These are phyloP conservation scores for Drosophila jambulina DNA, from an alignment of 1,140 invertebrate genomes.

Conservation along the genomic window DNA sequence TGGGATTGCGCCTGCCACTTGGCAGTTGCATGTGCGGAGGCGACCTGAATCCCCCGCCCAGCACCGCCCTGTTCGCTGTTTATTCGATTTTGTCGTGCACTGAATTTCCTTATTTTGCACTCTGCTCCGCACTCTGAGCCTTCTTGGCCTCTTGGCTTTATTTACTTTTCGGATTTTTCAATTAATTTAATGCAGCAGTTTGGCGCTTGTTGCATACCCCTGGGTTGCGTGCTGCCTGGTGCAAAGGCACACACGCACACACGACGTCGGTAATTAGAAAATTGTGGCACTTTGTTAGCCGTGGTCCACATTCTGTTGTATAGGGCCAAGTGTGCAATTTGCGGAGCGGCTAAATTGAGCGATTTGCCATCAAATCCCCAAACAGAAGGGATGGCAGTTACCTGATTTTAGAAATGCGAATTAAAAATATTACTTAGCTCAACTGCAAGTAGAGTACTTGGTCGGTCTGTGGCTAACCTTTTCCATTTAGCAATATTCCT, in stretches of 20 bases:
- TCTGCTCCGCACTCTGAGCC: conserved; percentile 14
- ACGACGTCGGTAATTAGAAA: conserved; percentile 71
- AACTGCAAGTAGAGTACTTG: not conserved
- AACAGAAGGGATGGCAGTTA: not conserved
- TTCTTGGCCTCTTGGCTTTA: conserved; percentile 26
- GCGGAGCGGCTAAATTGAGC: conserved; percentile 65
- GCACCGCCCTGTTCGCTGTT: conserved; percentile 46
- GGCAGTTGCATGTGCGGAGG: conserved; percentile 66
- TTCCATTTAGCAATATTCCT: not conserved
- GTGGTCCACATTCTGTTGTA: conserved; percentile 36
- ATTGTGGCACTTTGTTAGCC: conserved; percentile 79
- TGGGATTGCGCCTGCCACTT: conserved; percentile 51
- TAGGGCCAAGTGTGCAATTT: conserved; percentile 65
- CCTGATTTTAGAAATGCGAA: not conserved
- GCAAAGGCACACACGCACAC: conserved; percentile 37
- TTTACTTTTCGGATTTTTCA: conserved; percentile 80
- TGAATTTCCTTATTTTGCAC: conserved; percentile 79
- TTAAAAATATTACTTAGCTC: not conserved
- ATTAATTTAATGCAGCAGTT: conserved; percentile 82
- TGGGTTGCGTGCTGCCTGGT: conserved; percentile 57
- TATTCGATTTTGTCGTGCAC: conserved; percentile 81
- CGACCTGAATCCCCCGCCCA: conserved; percentile 5
- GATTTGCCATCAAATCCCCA: conserved; percentile 47
- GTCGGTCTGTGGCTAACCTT: not conserved
- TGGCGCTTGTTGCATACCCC: conserved; percentile 68